A percentile compares a stretch with the other conserved stretches of the same genome.
These are phyloP conservation scores for Ormyrus nitidulus DNA, from an alignment of 2,888 invertebrate species.

Conservation along the genomic window DNA sequence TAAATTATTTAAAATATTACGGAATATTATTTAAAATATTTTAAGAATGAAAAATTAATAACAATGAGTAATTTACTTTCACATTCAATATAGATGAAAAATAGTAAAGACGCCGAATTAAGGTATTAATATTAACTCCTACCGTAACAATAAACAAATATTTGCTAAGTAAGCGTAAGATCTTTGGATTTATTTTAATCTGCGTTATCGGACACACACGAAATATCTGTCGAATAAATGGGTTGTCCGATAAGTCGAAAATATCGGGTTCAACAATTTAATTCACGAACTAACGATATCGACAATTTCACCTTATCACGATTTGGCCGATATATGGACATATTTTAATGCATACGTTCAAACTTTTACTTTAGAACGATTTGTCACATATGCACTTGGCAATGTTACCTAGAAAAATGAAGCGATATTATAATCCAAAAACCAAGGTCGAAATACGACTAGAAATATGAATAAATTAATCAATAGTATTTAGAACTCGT, in stretches of 20 bases:
- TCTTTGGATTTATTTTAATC: not conserved
- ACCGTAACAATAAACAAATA: not conserved
- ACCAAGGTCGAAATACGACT: too few relatives aligned
- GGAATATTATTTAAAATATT: too few relatives aligned
- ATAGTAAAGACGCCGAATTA: not conserved
- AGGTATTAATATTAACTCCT: not conserved
- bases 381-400: too few relatives aligned
- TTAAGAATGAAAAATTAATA: too few relatives aligned
- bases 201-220: not conserved
- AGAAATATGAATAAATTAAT: too few relatives aligned
- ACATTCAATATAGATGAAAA: too few relatives aligned
- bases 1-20: too few relatives aligned
- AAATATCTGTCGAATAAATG: slow-evolving; percentile 16
- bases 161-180: not conserved
- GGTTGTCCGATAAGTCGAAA: slow-evolving; percentile 11
- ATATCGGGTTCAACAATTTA: slow-evolving; percentile 13
- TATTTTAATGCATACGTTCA: not conserved
- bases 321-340: not conserved
- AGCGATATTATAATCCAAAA: too few relatives aligned
- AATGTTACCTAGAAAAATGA: too few relatives aligned
- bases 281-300: slow-evolving; percentile 1
- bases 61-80: too few relatives aligned
- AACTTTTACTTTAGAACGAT: too few relatives aligned
- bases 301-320: not conserved
- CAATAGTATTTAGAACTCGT: too few relatives aligned